phyloP scores from a whole-genome alignment of 2,113 vertebrate species.

The Acanthochromis polyacanthus region DNA sequence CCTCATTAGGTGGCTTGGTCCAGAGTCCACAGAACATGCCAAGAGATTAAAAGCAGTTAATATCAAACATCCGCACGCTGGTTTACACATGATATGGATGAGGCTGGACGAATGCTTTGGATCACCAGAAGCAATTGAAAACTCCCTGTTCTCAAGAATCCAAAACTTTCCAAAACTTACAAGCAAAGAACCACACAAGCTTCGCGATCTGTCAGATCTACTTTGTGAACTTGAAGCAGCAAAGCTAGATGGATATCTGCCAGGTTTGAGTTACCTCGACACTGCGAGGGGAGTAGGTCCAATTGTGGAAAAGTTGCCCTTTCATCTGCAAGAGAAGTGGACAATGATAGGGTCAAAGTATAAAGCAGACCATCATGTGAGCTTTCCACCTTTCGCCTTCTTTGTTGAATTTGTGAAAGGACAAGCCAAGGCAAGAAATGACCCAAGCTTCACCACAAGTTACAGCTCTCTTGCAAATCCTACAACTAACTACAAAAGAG shows the following conservation, averaged over 20 bases:
- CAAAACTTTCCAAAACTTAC: slow-evolving; percentile 26
- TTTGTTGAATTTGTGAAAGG: slow-evolving; percentile 9
- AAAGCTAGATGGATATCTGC: slow-evolving; percentile 24
- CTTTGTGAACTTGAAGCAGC: slow-evolving; percentile 31
- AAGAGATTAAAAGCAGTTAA: too few relatives aligned
- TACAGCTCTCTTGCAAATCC: background rate
- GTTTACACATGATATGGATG: slow-evolving; percentile 6
- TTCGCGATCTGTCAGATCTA: slow-evolving; percentile 30
- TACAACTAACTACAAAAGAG: background rate
- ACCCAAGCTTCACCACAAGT: slow-evolving; percentile 29
- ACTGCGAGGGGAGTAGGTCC: slow-evolving; percentile 24
- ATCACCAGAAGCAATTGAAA: slow-evolving; percentile 19
- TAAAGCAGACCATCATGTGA: too few relatives aligned
- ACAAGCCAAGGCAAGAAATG: slow-evolving; percentile 23
- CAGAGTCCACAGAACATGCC: too few relatives aligned
- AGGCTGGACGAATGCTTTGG: slow-evolving; percentile 19
- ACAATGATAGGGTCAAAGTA: slow-evolving; percentile 6
- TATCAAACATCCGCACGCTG: background rate
- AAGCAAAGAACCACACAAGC: slow-evolving; percentile 18
- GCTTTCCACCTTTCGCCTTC: slow-evolving; percentile 2
- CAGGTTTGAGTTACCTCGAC: slow-evolving; percentile 8
- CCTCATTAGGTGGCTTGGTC: too few relatives aligned
- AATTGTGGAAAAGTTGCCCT: slow-evolving; percentile 33
- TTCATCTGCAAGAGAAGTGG: slow-evolving; percentile 30
- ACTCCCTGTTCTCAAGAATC: slow-evolving; percentile 19